Percentiles rank a stretch among this genome's conserved stretches.
phyloP scores from a whole-genome alignment of 2,888 invertebrate genomes.

The Harpagoxenus sublaevis region DNA sequence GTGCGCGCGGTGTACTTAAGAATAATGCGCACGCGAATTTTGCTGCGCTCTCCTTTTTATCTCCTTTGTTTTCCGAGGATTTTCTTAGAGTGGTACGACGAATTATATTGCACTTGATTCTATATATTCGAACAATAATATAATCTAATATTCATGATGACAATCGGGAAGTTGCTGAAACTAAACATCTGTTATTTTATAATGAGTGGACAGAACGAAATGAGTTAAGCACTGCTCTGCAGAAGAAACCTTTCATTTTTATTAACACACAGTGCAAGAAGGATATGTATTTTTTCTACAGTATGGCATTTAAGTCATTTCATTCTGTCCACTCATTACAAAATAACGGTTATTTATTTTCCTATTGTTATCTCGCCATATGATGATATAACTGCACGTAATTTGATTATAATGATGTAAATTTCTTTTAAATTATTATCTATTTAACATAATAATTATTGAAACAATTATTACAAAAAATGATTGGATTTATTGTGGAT shows the following conservation, averaged over 20 bases:
- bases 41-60: neutral
- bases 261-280: neutral
- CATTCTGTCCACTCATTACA: neutral
- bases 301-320: neutral
- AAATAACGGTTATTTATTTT: constrained; percentile 1
- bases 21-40: constrained; percentile 38
- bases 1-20: constrained; percentile 37
- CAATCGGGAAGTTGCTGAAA: neutral
- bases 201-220: constrained; percentile 6
- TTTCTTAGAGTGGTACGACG: no score
- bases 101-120: neutral
- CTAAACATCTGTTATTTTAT: neutral
- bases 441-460: neutral
- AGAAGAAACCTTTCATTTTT: neutral
- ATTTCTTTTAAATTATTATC: neutral
- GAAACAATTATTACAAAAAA: neutral
- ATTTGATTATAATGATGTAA: neutral
- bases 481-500: neutral
- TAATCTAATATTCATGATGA: neutral
- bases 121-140: neutral
- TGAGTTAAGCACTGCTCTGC: neutral
- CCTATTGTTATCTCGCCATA: neutral
- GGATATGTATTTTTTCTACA: neutral
- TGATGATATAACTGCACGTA: neutral
- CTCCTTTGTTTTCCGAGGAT: neutral